Evolutionary conservation across 2,797 vertebrate species (phyloP), one percentile per base, ranked within the genome.

Genomic region (Lagorchestes hirsutus): DNA sequence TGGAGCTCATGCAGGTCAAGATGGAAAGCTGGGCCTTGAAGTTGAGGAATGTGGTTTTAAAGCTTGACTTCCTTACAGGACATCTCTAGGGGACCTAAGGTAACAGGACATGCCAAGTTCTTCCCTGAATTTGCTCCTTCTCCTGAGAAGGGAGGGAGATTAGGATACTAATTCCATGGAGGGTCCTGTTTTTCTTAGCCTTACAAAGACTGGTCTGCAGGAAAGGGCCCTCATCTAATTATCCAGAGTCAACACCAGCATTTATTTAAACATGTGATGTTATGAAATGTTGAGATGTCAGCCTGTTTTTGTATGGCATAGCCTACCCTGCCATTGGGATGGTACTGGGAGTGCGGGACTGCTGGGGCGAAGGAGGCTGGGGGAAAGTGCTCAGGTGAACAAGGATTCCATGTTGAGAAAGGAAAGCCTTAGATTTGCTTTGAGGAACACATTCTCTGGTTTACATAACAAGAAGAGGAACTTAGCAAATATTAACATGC

Each of bases 171-270:
- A 99, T 98, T 98, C 99, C 98, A 97, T 98, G 82, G 98, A 98
- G 98, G 98, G 99, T 98, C 99, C 99, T 99, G 99, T 99, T 99
- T 99, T 99, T 99, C 98, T 99, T 99, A 99, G 98, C 96, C 97
- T 98, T 97, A 97, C 97, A 97, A 98, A 98, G 98, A 97, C 90
- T 28, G 97, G 98, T 98, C 99, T 99, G 99, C 99, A 99, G 99
- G 98, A 99, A 99, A 99, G 99, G 96, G 98, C 98, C 97, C 98
- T 97, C 97, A 93, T 98, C 95, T 98, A 96, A 98, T 98, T 98
- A 97, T 96, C 97, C 95, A 96, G 94, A 97, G 96, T 97, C 97
- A 98, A 98, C 95, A 98, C 95, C 92, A 22, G 54, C 97, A 96
- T 96, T 93, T 98, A 95, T 97, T 97, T 87, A 92, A 12, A 11